Conservation (phyloP, 1,140 invertebrate species). For the Mercenaria mercenaria region DNA sequence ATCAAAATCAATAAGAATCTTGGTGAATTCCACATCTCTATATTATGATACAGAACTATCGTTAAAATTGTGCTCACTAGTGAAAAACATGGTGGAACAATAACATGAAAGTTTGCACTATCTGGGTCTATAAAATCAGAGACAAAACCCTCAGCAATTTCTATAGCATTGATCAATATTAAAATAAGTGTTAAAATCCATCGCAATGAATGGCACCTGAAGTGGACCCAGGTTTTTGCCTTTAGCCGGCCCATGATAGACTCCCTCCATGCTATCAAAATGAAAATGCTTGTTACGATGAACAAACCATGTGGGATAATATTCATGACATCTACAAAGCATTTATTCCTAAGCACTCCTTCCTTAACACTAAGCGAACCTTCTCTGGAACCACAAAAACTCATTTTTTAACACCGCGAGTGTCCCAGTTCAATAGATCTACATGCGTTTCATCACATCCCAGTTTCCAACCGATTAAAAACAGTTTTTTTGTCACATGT, state of each 20-base stretch:
- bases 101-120: constrained; percentile 80
- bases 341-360: constrained; percentile 82
- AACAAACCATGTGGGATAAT: constrained; percentile 83
- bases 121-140: constrained; percentile 79
- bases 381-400: constrained; percentile 80
- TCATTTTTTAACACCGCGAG: no score
- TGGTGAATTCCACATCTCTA: constrained; percentile 85
- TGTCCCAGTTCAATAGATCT: neutral
- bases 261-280: constrained; percentile 82
- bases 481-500: neutral
- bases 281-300: constrained; percentile 78
- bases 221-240: constrained; percentile 84
- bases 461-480: neutral
- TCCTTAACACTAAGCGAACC: constrained; percentile 80
- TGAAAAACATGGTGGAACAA: constrained; percentile 78
- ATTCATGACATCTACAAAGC: constrained; percentile 84
- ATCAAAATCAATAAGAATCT: constrained; percentile 80
- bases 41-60: constrained; percentile 83
- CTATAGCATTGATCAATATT: constrained; percentile 76
- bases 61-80: constrained; percentile 76
- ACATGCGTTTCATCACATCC: no score
- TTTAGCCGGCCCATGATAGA: constrained; percentile 81
- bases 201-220: constrained; percentile 78
- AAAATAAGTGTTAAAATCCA: constrained; percentile 79
- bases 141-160: constrained; percentile 81